phyloP scores from a whole-genome alignment of 2,113 vertebrate species.

The Sceloporus tristichus region DNA sequence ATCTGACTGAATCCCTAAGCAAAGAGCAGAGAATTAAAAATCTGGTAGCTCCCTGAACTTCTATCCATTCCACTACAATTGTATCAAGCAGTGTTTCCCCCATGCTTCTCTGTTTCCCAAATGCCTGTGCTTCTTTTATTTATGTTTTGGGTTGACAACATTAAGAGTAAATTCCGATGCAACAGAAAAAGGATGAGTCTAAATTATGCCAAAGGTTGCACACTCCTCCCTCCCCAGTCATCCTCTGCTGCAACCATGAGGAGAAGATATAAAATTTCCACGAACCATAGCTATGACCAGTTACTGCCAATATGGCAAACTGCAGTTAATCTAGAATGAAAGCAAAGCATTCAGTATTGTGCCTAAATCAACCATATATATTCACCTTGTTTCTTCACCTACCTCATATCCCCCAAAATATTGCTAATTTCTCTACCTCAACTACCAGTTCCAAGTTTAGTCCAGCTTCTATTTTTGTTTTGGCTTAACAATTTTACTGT shows the following conservation, averaged over 20 bases:
- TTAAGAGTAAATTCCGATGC: not conserved
- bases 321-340: not conserved
- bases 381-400: not conserved
- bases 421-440: not conserved
- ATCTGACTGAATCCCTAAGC: not conserved
- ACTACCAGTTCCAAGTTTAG: not conserved
- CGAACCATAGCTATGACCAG: not conserved
- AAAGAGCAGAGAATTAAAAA: not conserved
- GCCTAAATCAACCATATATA: not conserved
- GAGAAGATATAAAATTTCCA: not conserved
- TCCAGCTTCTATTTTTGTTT: not conserved
- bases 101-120: fast-evolving
- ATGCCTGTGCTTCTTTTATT: no score
- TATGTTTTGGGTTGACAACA: not conserved
- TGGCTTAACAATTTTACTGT: no score
- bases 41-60: not conserved
- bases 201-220: not conserved
- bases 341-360: not conserved
- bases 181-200: not conserved
- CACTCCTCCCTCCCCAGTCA: not conserved
- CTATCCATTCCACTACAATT: not conserved
- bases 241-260: not conserved
- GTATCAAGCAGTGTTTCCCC: not conserved
- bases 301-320: not conserved
- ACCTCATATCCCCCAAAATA: not conserved